phyloP scores from a whole-genome alignment of 2,797 vertebrate genomes.

The Oreochromis grahami region DNA sequence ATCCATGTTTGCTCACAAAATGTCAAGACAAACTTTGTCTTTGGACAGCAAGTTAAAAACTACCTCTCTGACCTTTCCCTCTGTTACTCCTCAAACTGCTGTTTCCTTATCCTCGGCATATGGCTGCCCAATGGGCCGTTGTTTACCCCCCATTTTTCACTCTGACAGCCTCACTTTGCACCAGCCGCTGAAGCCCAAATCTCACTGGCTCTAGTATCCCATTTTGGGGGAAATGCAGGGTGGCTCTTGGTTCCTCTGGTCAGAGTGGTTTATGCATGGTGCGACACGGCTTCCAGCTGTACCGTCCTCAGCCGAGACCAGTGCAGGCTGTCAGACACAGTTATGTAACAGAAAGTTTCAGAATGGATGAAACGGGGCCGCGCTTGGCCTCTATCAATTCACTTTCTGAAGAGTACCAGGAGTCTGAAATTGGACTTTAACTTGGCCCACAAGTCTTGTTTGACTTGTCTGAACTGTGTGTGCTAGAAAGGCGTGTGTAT shows the following conservation, averaged over 20 bases:
- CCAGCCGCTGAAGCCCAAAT: conserved; percentile 14
- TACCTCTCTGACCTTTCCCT: conserved; percentile 56
- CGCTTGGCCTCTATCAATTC: conserved; percentile 12
- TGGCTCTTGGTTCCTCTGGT: background rate
- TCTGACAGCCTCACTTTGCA: conserved; percentile 64
- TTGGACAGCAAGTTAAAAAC: conserved; percentile 36
- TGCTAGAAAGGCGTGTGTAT: background rate
- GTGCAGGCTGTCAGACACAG: conserved; percentile 26
- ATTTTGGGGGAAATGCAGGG: conserved; percentile 9
- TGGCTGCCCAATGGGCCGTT: conserved; percentile 60
- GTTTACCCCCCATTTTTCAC: conserved; percentile 72
- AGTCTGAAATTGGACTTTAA: conserved; percentile 52
- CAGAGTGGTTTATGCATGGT: conserved; percentile 23
- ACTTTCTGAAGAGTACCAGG: conserved; percentile 26
- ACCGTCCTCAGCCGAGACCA: conserved; percentile 8
- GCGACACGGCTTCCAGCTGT: background rate
- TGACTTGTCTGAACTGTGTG: conserved; percentile 35
- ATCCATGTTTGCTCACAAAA: conserved; percentile 1
- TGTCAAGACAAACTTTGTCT: conserved; percentile 41
- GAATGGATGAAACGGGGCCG: conserved; percentile 23
- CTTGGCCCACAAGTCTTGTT: conserved; percentile 40
- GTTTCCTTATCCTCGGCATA: conserved; percentile 62
- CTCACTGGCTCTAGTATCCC: conserved; percentile 3
- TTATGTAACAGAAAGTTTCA: conserved; percentile 40
- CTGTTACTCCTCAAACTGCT: conserved; percentile 39